Base-by-base conservation (phyloP, 2,888 invertebrate genomes). In the Dichetophora obliterata region DNA sequence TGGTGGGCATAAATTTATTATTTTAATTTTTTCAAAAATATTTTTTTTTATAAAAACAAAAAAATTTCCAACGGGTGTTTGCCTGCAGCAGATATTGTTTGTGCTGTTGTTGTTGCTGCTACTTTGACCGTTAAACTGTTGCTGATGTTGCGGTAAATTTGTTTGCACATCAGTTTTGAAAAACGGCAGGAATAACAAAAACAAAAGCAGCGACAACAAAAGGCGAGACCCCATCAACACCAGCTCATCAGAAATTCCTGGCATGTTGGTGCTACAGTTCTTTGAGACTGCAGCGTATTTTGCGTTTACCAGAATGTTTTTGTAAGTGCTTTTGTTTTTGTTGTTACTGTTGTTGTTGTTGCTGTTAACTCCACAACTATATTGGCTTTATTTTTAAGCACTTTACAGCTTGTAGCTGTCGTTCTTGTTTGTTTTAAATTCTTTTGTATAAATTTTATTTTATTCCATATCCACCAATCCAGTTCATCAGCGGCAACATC, bases 71-170 rank as follows among this genome's bases (percentile, higher is more conserved):
- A 37, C 5, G 65, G 16, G 16, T 19, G 37, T 65, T 37, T 31
- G 65, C 14, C 48, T 57, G 71, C 24, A 57, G 69, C 19, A 27
- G 57, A 27, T 59, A 34, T 54, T 27, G 54, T 34, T 65, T 54
- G 57, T 81, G 83, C 78, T 78, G 68, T 27, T n/a, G 14, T 5
- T 61, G 24, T 19, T 57, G 71, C 19, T 65, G 68, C 27, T 37
- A 22, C 57, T 54, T 78, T 79, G 85, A 84, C 85, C 83, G 84
- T 81, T 85, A 65, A 84, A 84, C 83, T 85, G 76, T 57, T 59
- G 54, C 66, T 59, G 76, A 59, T 59, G 57, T 76, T 65, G 54
- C 61, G 43, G 63, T 65, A 76, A 76, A 71, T 65, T 71, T 71
- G 71, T 76, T 71, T 66, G 66, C 57, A 65, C 71, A 34, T 70